phyloP scores from a whole-genome alignment of 1,140 invertebrate species.

The Lethocerus indicus region DNA sequence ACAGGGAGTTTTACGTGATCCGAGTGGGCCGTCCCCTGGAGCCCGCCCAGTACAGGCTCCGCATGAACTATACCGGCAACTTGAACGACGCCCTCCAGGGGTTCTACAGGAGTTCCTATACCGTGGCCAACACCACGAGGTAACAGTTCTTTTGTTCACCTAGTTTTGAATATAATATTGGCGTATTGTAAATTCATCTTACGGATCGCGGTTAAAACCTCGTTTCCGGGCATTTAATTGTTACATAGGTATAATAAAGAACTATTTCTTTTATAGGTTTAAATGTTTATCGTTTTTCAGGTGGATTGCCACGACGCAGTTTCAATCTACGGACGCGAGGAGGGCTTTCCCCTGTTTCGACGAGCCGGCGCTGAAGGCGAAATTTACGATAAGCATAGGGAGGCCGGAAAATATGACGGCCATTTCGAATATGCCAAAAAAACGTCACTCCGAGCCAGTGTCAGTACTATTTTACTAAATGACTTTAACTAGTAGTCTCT shows the following conservation, averaged over 20 bases:
- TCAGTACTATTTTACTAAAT: conserved; percentile 11
- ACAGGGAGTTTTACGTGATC: conserved; percentile 43
- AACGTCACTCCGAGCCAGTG: conserved; percentile 23
- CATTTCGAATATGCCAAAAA: conserved; percentile 65
- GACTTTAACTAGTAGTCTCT: no score
- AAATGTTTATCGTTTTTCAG: conserved; percentile 32
- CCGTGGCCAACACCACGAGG: conserved; percentile 39
- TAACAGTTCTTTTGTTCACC: no score
- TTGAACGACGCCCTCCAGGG: conserved; percentile 47
- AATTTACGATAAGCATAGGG: conserved; percentile 55
- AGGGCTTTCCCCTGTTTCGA: conserved; percentile 92
- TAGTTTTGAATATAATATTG: no score
- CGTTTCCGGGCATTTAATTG: no score
- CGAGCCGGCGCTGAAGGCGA: conserved; percentile 79
- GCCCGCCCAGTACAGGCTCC: conserved; percentile 37
- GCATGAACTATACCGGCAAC: conserved; percentile 45
- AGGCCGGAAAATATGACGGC: conserved; percentile 42
- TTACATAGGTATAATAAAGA: no score
- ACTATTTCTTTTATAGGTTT: no score
- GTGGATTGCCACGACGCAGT: conserved; percentile 72
- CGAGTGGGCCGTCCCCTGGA: conserved; percentile 29
- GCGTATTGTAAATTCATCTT: no score
- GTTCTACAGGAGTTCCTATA: conserved; percentile 67
- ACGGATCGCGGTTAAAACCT: no score
- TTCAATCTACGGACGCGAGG: conserved; percentile 72